Conservation (phyloP, 2,888 invertebrate genomes). For the Plebejus argus region DNA sequence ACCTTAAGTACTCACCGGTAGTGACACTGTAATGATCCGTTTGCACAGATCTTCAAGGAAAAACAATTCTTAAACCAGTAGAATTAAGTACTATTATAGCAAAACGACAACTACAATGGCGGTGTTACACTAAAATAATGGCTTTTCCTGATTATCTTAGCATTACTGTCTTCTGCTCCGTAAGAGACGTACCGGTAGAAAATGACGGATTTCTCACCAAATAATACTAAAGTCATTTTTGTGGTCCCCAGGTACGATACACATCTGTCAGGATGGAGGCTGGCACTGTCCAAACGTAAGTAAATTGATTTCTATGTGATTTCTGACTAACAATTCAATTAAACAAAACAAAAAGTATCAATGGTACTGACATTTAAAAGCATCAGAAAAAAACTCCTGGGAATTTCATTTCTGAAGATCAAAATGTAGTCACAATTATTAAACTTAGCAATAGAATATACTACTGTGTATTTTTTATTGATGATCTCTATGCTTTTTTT, state of each 20-base stretch:
- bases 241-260: constrained; percentile 47
- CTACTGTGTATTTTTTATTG: too few relatives aligned
- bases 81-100: constrained; percentile 38
- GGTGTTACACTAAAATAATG: constrained; percentile 37
- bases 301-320: constrained; percentile 40
- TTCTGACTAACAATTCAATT: not conserved
- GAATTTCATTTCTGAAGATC: too few relatives aligned
- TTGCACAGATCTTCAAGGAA: constrained; percentile 23
- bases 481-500: too few relatives aligned
- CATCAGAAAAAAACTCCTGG: too few relatives aligned
- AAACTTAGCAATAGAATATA: too few relatives aligned
- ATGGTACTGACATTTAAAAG: too few relatives aligned
- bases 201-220: constrained; percentile 32
- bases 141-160: constrained; percentile 59
- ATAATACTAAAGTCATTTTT: constrained; percentile 43
- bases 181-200: constrained; percentile 36
- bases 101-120: constrained; percentile 33
- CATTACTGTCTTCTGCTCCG: constrained; percentile 49
- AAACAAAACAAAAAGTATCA: not conserved
- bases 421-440: too few relatives aligned
- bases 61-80: constrained; percentile 9
- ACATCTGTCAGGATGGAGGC: constrained; percentile 72
- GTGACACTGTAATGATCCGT: constrained; percentile 40
- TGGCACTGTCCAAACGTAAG: constrained; percentile 71
- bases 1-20: constrained; percentile 39